phyloP scores from a whole-genome alignment of 2,113 vertebrate species.

The Dascyllus trimaculatus region DNA sequence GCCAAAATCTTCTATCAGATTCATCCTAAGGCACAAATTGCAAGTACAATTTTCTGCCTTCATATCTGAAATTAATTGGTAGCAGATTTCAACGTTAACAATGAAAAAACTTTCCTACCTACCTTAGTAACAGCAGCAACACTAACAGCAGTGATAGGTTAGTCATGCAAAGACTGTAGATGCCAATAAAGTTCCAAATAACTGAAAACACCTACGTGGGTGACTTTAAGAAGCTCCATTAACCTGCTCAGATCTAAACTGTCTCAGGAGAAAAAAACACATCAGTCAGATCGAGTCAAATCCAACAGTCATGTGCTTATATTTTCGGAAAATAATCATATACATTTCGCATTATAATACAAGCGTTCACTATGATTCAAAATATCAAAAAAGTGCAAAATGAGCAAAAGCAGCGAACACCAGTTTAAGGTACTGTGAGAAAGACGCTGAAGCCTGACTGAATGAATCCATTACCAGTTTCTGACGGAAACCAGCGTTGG shows the following conservation, averaged over 20 bases:
- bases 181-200: too few relatives aligned
- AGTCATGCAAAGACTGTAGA: too few relatives aligned
- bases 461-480: slow-evolving; percentile 8
- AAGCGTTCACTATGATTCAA: slow-evolving; percentile 50
- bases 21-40: too few relatives aligned
- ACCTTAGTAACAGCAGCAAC: too few relatives aligned
- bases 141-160: too few relatives aligned
- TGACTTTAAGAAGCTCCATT: background rate
- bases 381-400: slow-evolving; percentile 66
- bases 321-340: slow-evolving; percentile 75
- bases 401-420: slow-evolving; percentile 65
- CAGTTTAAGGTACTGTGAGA: slow-evolving; percentile 24
- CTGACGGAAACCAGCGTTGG: background rate
- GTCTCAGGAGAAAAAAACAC: slow-evolving; percentile 8
- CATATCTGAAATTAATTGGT: too few relatives aligned
- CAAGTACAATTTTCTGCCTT: too few relatives aligned
- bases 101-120: too few relatives aligned
- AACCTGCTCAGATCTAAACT: background rate
- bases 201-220: too few relatives aligned
- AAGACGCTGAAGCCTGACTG: slow-evolving; percentile 13
- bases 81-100: too few relatives aligned
- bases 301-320: slow-evolving; percentile 70
- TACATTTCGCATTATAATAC: slow-evolving; percentile 63
- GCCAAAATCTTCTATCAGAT: too few relatives aligned
- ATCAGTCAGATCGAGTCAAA: slow-evolving; percentile 46